Base-by-base conservation (phyloP, 2,113 vertebrate genomes). In the Hydrochoerus hydrochaeris region DNA sequence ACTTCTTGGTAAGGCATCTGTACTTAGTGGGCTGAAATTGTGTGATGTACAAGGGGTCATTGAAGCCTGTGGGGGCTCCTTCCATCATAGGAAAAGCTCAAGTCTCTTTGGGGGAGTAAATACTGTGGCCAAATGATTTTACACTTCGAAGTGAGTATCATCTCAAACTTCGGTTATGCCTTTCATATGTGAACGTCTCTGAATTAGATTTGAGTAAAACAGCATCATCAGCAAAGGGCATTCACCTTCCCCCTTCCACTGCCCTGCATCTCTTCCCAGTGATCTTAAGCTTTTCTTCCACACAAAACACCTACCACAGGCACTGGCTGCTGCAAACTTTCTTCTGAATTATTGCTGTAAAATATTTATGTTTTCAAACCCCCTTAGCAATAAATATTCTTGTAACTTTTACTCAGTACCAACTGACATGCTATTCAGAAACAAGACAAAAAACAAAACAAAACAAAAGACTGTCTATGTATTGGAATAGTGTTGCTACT, bases 41-140 rank as follows among this genome's bases (percentile, higher is more conserved):
- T 88, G 49, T 96, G 95, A 97, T 92, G 41, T 95, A 97, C 89
- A 95, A 94, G 91, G 41, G 95, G 94, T 93, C 96, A 94, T 69
- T 54, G 46, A 78, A 92, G 54, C 46, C 95, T 75, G 35, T 67
- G 88, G 93, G 85, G 85, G 57, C 54, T 20, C 88, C 73, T 80
- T 81, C 2, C 4, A 52, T 49, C 89, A 75, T 8, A 73, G 35
- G 49, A 69, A 97, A 88, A 90, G 41, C 77, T 57, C 91, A 90
- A 38, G 20, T 86, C 95, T 58, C 24, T 20, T 6, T 75, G 12
- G 41, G 7, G 41, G 22, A 85, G 38, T 77, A 58, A 73, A 75
- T 6, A 63, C 26, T 20, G 73, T 90, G 20, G 84, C 35, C 54
- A 67, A 94, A 44, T 20, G 41, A 90, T 49, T 83, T 32, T 71